Evolutionary conservation across 1,140 invertebrate genomes (phyloP).

Genomic region (Elymnias hypermnestra): DNA sequence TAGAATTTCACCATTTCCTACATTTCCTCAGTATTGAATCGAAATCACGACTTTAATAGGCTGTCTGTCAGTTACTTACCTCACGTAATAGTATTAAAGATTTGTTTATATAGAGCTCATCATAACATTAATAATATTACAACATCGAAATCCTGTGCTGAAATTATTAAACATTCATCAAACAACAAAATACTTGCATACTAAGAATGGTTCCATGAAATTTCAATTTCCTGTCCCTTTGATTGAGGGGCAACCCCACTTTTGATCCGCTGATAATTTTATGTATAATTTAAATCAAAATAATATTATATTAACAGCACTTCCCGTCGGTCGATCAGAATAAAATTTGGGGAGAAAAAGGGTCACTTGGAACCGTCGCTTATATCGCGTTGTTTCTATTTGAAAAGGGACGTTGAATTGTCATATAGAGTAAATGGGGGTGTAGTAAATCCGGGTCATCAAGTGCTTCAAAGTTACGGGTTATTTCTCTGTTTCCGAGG

Average conservation of each 20-base stretch:
- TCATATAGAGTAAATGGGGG: conserved; percentile 53
- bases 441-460: conserved; percentile 49
- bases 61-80: too few relatives aligned
- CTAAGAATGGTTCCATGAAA: conserved; percentile 4
- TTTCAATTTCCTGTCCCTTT: conserved; percentile 21
- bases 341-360: conserved; percentile 13
- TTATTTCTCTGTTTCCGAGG: conserved; percentile 26
- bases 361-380: conserved; percentile 26
- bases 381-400: conserved; percentile 56
- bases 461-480: conserved; percentile 51
- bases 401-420: conserved; percentile 56
- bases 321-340: neutral
- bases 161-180: too few relatives aligned
- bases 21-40: too few relatives aligned
- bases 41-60: too few relatives aligned
- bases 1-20: too few relatives aligned
- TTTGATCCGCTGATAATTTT: conserved; percentile 15
- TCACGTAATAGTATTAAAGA: too few relatives aligned
- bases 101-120: neutral
- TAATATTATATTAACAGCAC: conserved; percentile 13
- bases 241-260: conserved; percentile 5
- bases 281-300: conserved; percentile 22
- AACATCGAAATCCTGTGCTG: too few relatives aligned
- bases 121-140: too few relatives aligned
- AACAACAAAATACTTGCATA: conserved; percentile 3